Percentiles rank a stretch among this genome's conserved stretches.
These are phyloP conservation scores for Spea hammondii DNA, from an alignment of 2,797 vertebrate genomes.

Conservation along the genomic window DNA sequence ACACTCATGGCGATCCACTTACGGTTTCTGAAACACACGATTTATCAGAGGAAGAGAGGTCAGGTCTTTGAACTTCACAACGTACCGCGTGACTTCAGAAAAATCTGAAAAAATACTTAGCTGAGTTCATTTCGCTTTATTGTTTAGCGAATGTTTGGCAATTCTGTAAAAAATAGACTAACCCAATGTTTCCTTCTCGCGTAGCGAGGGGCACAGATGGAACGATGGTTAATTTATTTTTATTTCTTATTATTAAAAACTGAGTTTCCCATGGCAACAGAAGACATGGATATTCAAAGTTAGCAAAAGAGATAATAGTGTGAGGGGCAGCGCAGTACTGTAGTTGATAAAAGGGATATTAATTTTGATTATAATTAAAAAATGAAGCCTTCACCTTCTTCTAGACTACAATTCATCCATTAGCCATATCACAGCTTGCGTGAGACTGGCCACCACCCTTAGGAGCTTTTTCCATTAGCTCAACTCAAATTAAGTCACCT, in stretches of 20 bases:
- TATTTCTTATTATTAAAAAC: slow-evolving; percentile 23
- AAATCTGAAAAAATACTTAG: slow-evolving; percentile 2
- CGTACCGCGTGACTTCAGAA: not conserved
- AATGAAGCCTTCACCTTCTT: too few relatives aligned
- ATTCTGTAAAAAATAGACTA: not conserved
- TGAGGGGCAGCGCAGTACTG: too few relatives aligned
- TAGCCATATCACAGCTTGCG: too few relatives aligned
- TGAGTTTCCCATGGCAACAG: slow-evolving; percentile 8
- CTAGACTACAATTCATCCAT: too few relatives aligned
- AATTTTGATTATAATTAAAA: too few relatives aligned
- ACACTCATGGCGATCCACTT: too few relatives aligned
- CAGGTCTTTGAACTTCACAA: not conserved
- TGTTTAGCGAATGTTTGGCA: slow-evolving; percentile 4
- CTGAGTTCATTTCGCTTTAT: not conserved
- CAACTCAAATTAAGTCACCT: too few relatives aligned
- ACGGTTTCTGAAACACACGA: not conserved
- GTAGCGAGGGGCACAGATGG: slow-evolving; percentile 16
- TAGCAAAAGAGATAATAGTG: not conserved
- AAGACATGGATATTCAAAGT: not conserved
- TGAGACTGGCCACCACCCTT: too few relatives aligned
- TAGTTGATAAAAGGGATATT: too few relatives aligned
- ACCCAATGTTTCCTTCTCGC: slow-evolving; percentile 5
- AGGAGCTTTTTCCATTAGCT: too few relatives aligned
- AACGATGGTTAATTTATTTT: slow-evolving; percentile 22
- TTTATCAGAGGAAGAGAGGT: not conserved